A percentile compares a stretch with the other conserved stretches of the same genome.
These are phyloP conservation scores for Eupleurogrammus muticus DNA, from an alignment of 2,797 vertebrate species.

Conservation along the genomic window DNA sequence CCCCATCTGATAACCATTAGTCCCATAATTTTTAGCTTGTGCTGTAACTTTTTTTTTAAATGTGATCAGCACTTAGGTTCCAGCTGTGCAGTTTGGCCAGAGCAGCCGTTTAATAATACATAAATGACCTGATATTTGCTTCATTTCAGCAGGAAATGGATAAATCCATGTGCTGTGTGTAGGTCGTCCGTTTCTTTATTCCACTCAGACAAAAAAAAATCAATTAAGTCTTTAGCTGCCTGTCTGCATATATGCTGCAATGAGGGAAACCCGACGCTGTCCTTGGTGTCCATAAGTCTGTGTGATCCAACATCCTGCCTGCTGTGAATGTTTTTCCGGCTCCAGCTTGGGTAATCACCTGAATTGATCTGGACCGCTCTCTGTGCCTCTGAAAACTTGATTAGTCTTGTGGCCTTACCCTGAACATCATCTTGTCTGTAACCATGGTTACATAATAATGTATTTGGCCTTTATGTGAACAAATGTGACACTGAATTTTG, in stretches of 20 bases:
- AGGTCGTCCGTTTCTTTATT: constrained; percentile 39
- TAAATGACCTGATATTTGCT: constrained; percentile 18
- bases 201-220: constrained; percentile 23
- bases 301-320: constrained; percentile 45
- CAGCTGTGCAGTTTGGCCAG: constrained; percentile 24
- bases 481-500: constrained; percentile 77
- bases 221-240: constrained; percentile 23
- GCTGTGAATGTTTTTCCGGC: constrained; percentile 52
- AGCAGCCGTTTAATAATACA: constrained; percentile 27
- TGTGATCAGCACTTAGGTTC: constrained; percentile 6
- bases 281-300: constrained; percentile 24
- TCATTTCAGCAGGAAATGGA: constrained; percentile 31
- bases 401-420: constrained; percentile 70
- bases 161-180: constrained; percentile 38
- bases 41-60: not conserved
- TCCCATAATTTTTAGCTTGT: not conserved
- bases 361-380: constrained; percentile 32
- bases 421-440: constrained; percentile 58
- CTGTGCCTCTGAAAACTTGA: constrained; percentile 63
- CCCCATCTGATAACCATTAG: not conserved
- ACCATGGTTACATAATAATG: constrained; percentile 50
- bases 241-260: constrained; percentile 49
- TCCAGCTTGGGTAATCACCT: constrained; percentile 33
- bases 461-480: constrained; percentile 71
- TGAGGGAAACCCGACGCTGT: constrained; percentile 31